A percentile compares a stretch with the other conserved stretches of the same genome.
phyloP scores from a whole-genome alignment of 2,888 invertebrate species.

The Blastobasis lacticolella region DNA sequence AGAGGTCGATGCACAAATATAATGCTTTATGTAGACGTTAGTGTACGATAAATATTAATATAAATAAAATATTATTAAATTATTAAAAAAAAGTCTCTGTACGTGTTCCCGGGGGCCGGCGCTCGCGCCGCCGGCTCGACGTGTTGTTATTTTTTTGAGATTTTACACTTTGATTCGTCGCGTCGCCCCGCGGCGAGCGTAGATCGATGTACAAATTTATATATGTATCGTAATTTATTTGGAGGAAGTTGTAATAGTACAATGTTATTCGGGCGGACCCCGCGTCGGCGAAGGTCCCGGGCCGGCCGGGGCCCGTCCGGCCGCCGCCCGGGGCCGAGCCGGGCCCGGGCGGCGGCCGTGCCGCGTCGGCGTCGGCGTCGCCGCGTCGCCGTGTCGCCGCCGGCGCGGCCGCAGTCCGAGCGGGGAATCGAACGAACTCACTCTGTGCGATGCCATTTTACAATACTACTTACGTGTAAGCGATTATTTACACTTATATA shows the following conservation, averaged over 20 bases:
- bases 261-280: constrained; percentile 16
- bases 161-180: constrained; percentile 29
- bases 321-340: not conserved
- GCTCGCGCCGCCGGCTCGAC: constrained; percentile 7
- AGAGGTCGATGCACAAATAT: constrained; percentile 47
- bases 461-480: not conserved
- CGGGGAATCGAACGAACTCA: constrained; percentile 31
- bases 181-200: too few species aligned
- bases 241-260: constrained; percentile 42
- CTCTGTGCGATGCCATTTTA: constrained; percentile 40
- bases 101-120: constrained; percentile 32
- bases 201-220: too few species aligned
- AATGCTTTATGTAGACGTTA: constrained; percentile 66
- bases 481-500: too few species aligned
- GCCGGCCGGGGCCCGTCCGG: not conserved
- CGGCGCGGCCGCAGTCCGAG: constrained; percentile 5
- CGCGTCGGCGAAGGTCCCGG: not conserved
- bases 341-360: not conserved
- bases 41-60: constrained; percentile 42
- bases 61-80: constrained; percentile 20
- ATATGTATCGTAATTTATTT: constrained; percentile 23
- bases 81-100: constrained; percentile 40
- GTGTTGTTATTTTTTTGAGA: constrained; percentile 31
- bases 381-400: not conserved
- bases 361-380: too few species aligned